Percentiles rank a stretch among this genome's conserved stretches.
These are phyloP conservation scores for Gymnocheta viridis DNA, from an alignment of 2,888 invertebrate species.

Conservation along the genomic window DNA sequence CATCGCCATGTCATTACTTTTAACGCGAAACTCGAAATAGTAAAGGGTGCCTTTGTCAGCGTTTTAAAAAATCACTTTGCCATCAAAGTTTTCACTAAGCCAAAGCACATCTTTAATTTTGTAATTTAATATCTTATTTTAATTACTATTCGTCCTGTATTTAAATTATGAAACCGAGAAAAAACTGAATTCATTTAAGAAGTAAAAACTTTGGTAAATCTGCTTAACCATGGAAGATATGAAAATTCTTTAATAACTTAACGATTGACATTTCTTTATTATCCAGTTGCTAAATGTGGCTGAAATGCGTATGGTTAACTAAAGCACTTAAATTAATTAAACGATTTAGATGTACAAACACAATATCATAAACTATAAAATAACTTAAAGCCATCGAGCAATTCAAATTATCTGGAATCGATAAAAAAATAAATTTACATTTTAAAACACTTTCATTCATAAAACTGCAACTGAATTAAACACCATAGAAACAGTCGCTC, in stretches of 20 bases:
- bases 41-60: no score
- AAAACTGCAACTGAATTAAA: background rate
- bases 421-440: slow-evolving; percentile 36
- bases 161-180: no score
- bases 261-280: background rate
- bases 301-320: slow-evolving; percentile 4
- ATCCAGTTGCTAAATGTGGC: background rate
- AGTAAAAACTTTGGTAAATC: background rate
- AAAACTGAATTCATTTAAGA: background rate
- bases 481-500: background rate
- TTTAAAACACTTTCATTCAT: background rate
- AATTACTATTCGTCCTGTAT: no score
- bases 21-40: no score
- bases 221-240: background rate
- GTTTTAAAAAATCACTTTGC: no score
- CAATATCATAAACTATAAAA: slow-evolving; percentile 55
- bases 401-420: slow-evolving; percentile 37
- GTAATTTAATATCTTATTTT: no score
- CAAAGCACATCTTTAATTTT: no score
- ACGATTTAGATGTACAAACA: slow-evolving; percentile 50
- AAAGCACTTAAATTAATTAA: slow-evolving; percentile 30
- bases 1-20: no score
- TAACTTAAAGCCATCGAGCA: background rate
- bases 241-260: background rate
- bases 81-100: no score